A percentile compares a stretch with the other conserved stretches of the same genome.
These are phyloP conservation scores for Agelastica alni DNA, from an alignment of 2,888 invertebrate genomes.

Conservation along the genomic window DNA sequence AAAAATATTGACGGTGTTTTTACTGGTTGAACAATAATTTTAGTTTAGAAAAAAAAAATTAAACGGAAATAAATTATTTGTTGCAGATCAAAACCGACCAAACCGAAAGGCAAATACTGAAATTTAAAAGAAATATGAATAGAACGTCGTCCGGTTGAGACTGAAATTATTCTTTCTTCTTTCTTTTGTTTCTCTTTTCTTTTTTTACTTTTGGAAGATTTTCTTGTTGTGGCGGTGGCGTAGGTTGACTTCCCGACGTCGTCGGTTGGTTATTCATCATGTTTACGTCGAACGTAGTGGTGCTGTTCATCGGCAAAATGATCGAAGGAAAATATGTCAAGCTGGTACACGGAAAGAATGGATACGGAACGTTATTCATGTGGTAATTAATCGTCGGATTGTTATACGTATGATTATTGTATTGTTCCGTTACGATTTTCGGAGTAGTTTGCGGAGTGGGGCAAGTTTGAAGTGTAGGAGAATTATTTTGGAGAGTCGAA, in stretches of 20 bases:
- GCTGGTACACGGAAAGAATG: constrained; percentile 31
- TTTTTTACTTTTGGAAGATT: constrained; percentile 14
- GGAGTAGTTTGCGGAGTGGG: constrained; percentile 22
- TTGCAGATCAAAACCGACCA: too few relatives aligned
- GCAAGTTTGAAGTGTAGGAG: too few relatives aligned
- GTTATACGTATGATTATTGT: constrained; percentile 50
- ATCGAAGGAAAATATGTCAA: constrained; percentile 31
- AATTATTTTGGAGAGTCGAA: constrained; percentile 17
- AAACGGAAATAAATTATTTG: too few relatives aligned
- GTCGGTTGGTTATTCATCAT: constrained; percentile 21
- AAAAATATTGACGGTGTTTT: too few relatives aligned
- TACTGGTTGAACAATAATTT: too few relatives aligned
- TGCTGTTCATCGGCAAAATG: constrained; percentile 27
- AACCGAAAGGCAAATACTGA: background rate
- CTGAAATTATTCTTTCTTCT: constrained; percentile 22
- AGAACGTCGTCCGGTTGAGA: background rate
- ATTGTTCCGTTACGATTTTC: constrained; percentile 45
- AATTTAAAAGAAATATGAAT: background rate
- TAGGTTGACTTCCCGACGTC: constrained; percentile 1
- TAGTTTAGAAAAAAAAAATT: too few relatives aligned
- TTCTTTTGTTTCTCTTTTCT: constrained; percentile 26
- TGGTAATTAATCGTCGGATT: constrained; percentile 51
- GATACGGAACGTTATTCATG: constrained; percentile 40
- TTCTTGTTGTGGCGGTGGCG: constrained; percentile 6
- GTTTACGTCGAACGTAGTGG: constrained; percentile 32